Base-by-base conservation (phyloP, 2,888 invertebrate species). In the Melinaea menophilus region DNA sequence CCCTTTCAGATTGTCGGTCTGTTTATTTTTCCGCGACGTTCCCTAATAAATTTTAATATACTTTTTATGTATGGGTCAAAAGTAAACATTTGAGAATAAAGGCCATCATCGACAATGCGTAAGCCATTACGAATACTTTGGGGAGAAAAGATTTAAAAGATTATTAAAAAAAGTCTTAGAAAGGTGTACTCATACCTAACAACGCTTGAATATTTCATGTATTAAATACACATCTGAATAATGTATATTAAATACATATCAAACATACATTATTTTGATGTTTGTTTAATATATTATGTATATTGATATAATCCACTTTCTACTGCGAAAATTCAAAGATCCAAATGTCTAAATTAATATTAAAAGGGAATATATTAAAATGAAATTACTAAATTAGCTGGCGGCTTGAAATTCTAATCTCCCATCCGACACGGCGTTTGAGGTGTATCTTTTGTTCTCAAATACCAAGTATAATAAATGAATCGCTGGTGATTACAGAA, bases 1-100 rank as follows among this genome's bases (percentile, higher is more conserved):
- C 79, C 79, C 77, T 75, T 75, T 76, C 69, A 69, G 72, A 78
- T 73, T 83, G 78, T 81, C 22, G 22, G 22, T 22, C 22, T 77
- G 81, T 77, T 72, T 56, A 67, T 72, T 71, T 68, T 67, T 72
- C 70, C 71, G 75, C 73, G 75, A 77, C 75, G 75, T 78, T 77
- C 78, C 75, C 71, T 78, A 77, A 81, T 84, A 84, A 75, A 85
- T 80, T 82, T 82, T 84, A 81, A 84, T 84, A 78, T 74, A 74
- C 70, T 75, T 84, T 82, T 84, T 82, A 79, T 84, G 73, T 79
- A 71, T 46, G 51, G 55, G 48, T 56, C 58, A 55, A 41, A 55
- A 61, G 61, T 69, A 71, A 71, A 72, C 66, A 71, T 70, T 65
- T 61, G 47, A 59, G 61, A 66, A 68, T 69, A 63, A 68, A 67